A percentile compares a stretch with the other conserved stretches of the same genome.
phyloP scores from a whole-genome alignment of 1,140 invertebrate genomes.

The Brachionus manjavacas region DNA sequence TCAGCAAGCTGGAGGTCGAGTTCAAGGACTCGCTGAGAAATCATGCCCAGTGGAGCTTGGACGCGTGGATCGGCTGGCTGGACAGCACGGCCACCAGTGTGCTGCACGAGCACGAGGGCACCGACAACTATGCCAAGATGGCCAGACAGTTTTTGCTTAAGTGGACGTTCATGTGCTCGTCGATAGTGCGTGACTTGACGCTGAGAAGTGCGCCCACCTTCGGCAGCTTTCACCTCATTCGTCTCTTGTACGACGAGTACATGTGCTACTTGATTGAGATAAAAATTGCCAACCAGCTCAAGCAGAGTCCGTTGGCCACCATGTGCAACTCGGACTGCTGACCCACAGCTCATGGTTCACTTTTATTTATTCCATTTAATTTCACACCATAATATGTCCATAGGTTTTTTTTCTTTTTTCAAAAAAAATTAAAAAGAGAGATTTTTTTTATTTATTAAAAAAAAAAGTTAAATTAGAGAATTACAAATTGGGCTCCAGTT shows the following conservation, averaged over 20 bases:
- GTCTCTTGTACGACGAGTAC: constrained; percentile 94
- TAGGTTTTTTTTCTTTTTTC: neutral
- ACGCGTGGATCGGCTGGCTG: constrained; percentile 95
- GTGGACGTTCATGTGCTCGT: constrained; percentile 98
- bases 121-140: constrained; percentile 62
- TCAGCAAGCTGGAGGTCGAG: constrained; percentile 79
- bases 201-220: constrained; percentile 91
- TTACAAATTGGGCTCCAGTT: no score
- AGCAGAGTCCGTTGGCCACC: neutral
- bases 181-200: constrained; percentile 90
- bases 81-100: constrained; percentile 81
- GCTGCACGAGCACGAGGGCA: constrained; percentile 65
- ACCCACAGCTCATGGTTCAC: neutral
- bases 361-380: neutral
- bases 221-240: constrained; percentile 96
- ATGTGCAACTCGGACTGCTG: neutral
- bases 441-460: no score
- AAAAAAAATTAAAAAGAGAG: no score
- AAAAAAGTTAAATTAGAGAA: no score
- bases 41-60: constrained; percentile 70
- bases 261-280: constrained; percentile 98
- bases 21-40: constrained; percentile 87
- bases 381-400: neutral
- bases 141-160: constrained; percentile 84
- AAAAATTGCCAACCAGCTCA: constrained; percentile 71